Conservation (phyloP, 2,888 invertebrate genomes). For the Glyphotaelius pellucidus region DNA sequence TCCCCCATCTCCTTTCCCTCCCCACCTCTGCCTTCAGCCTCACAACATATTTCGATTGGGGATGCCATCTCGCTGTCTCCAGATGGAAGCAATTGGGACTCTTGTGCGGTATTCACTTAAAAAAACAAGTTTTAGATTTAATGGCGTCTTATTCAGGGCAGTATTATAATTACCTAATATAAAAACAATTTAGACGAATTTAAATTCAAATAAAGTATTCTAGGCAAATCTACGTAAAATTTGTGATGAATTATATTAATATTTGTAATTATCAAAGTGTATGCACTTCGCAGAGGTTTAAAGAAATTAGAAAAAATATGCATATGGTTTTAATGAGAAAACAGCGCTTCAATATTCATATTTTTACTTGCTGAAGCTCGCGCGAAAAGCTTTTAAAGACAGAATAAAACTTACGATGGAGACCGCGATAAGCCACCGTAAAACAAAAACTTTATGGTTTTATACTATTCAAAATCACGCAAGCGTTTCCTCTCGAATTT, state of each 20-base stretch:
- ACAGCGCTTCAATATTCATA: background rate
- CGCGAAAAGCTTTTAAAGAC: background rate
- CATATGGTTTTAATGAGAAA: background rate
- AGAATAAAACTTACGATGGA: constrained; percentile 14
- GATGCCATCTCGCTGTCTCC: too few relatives aligned
- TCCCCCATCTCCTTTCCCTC: too few relatives aligned
- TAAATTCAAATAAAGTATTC: background rate
- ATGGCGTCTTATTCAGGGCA: too few relatives aligned
- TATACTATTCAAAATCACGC: constrained; percentile 28
- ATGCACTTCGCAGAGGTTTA: background rate
- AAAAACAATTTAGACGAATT: too few relatives aligned
- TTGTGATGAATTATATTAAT: background rate
- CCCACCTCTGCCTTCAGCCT: too few relatives aligned
- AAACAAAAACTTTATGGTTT: constrained; percentile 36
- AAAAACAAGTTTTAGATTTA: too few relatives aligned
- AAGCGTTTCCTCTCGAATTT: constrained; percentile 8
- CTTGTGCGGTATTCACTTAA: too few relatives aligned
- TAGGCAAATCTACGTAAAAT: background rate
- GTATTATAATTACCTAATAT: too few relatives aligned
- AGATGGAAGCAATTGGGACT: too few relatives aligned
- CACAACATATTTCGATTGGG: too few relatives aligned
- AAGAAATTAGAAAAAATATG: background rate
- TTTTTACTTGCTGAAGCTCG: background rate
- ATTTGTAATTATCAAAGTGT: background rate
- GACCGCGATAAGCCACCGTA: constrained; percentile 6